Evolutionary conservation across 2,797 vertebrate species (phyloP), one percentile per base, ranked within the genome.

Genomic region (Botia kubotai): DNA sequence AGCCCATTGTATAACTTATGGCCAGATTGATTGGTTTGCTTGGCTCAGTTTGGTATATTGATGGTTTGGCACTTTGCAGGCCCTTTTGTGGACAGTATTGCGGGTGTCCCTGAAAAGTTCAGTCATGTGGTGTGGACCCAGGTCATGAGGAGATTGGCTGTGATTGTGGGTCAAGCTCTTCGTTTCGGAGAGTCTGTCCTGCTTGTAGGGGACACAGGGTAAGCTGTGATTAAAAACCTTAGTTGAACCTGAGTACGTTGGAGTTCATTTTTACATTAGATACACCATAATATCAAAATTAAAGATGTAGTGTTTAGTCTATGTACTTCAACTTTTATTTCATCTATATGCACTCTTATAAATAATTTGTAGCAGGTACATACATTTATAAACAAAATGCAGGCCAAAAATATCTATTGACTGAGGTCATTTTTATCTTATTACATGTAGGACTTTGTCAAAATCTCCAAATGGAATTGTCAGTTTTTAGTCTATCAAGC

Each of bases 401-500:
- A 33, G 33, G 4, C 33, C 0, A 3, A 33, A 33, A 33, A 0
- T 26, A 26, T 26, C 23, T 17, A n/a, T 12, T 17, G 10, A 10
- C 26, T 17, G 2, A 19, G 58, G 6, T 55, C 21, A 67, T 46
- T 16, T 8, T 33, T 72, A 85, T 88, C 81, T 81, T 52, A 2
- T 23, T n/a, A 0, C 17, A 87, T 83, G 70, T 79, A 99, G 98
- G 97, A 96, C 90, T 99, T 98, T 94, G 96, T 98, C 75, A 98
- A 98, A 91, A 98, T 99, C 90, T 98, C 96, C 0, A 97, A 92
- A 82, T 99, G 98, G 98, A 99, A 98, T 53, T n/a, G 95, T 97
- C 85, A 99, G 96, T 88, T 99, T 98, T 92, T 99, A 97, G 98
- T 95, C 98, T 85, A 94, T 99, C 88, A 99, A 98, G 74, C 97